A percentile compares a stretch with the other conserved stretches of the same genome.
phyloP scores from a whole-genome alignment of 53 echinoderm and acorn worm species.

The Stichopus horrens region DNA sequence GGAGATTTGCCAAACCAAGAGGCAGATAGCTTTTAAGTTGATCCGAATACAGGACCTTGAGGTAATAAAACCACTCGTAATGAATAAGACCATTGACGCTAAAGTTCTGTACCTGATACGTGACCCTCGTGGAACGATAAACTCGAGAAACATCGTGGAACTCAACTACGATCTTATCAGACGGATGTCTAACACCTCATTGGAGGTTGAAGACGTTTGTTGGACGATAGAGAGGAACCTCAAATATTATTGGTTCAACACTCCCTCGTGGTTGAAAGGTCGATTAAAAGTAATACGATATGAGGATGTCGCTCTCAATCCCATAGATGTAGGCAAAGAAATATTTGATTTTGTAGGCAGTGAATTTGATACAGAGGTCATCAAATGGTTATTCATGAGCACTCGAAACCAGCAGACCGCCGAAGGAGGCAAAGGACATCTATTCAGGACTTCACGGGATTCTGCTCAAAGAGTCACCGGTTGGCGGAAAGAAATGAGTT shows the following conservation, averaged over 20 bases:
- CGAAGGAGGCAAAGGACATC: conserved; percentile 14
- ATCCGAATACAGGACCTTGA: conserved; percentile 67
- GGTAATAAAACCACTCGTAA: conserved; percentile 48
- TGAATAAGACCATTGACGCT: conserved; percentile 45
- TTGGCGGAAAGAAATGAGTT: conserved; percentile 54
- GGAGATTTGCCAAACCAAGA: conserved; percentile 24
- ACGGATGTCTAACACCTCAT: conserved; percentile 48
- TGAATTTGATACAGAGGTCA: conserved; percentile 32
- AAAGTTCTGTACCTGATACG: conserved; percentile 79
- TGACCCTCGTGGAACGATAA: conserved; percentile 77
- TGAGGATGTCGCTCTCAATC: conserved; percentile 71
- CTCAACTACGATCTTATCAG: conserved; percentile 63
- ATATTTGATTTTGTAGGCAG: conserved; percentile 57
- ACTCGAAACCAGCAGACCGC: conserved; percentile 23
- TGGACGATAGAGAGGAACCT: conserved; percentile 63
- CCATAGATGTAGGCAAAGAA: conserved; percentile 47
- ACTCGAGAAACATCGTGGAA: conserved; percentile 60
- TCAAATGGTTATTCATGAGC: conserved; percentile 49
- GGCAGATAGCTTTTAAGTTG: conserved; percentile 63
- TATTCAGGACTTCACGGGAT: conserved; percentile 37
- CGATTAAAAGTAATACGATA: conserved; percentile 69
- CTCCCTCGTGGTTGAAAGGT: conserved; percentile 59
- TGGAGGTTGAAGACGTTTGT: conserved; percentile 68
- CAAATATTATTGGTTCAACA: conserved; percentile 33
- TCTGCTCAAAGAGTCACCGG: conserved; percentile 44